Evolutionary conservation across 2,113 vertebrate genomes (phyloP), one percentile per base, ranked within the genome.

Genomic region (Aptenodytes forsteri): DNA sequence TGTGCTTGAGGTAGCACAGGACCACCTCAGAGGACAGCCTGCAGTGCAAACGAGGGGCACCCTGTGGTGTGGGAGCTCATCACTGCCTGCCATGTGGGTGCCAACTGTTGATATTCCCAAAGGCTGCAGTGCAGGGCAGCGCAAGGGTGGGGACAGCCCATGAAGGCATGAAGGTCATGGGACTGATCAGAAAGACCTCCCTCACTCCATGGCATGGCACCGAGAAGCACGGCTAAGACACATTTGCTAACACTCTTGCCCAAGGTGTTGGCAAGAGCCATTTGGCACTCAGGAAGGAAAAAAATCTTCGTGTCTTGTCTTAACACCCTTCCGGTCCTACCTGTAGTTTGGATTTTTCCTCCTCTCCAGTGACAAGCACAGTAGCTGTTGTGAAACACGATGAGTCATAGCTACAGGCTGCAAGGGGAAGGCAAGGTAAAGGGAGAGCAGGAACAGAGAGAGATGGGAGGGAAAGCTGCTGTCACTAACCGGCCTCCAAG

Each of bases 361-460:
- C 70, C 79, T 91, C 40, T 70, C 76, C 59, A 72, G 50, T 30
- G 83, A 65, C 81, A 94, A 89, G 73, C 66, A 59, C 52, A 26
- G 78, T 44, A 82, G 65, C 49, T 93, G 75, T n/a, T 77, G 61
- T 84, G 66, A 88, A 96, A 93, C 77, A 23, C n/a, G 90, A 72
- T 92, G 80, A 91, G 78, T 97, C 94, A 90, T 21, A 61, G 87
- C 62, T 92, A 83, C 81, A 91, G 66, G 62, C 83, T 73, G 46
- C 75, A 64, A 92, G 65, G 76, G 46, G 66, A 89, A 89, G 50
- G 67, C 64, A 65, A 94, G 75, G 77, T 23, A 89, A 96, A 82
- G 12, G 65, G 42, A 90, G 56, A 69, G 52, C 66, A 67, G 55
- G 78, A 87, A 82, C 71, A 79, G 69, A 76, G 62, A 3, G 10